These are phyloP conservation scores for Egretta garzetta DNA, from an alignment of 2,113 vertebrate species.

Conservation along the genomic window DNA sequence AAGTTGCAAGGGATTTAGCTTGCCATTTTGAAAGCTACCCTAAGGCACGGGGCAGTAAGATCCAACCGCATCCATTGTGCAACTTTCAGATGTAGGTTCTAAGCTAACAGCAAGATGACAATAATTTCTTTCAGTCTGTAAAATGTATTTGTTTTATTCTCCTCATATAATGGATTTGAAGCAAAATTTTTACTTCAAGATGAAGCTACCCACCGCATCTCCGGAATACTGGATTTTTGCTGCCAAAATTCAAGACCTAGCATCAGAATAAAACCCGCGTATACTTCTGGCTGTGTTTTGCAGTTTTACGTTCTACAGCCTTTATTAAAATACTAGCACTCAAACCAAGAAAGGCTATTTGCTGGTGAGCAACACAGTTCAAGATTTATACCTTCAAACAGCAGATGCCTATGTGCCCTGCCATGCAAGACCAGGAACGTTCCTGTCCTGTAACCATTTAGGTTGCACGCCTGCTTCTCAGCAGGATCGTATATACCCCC, in stretches of 20 bases:
- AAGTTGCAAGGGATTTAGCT: not conserved
- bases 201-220: not conserved
- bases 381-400: not conserved
- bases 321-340: not conserved
- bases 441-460: not conserved
- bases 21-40: not conserved
- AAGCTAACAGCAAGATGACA: not conserved
- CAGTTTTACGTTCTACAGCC: not conserved
- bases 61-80: fast-evolving
- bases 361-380: not conserved
- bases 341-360: not conserved
- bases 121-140: too few species aligned
- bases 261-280: not conserved
- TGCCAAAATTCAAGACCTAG: not conserved
- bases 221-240: not conserved
- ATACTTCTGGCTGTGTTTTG: not conserved
- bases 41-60: not conserved
- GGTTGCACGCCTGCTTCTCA: not conserved
- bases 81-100: not conserved
- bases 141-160: not conserved
- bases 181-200: not conserved
- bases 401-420: fast-evolving
- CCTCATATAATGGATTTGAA: not conserved
- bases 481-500: not conserved
- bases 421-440: not conserved